phyloP scores from a whole-genome alignment of 2,113 vertebrate genomes.

The Dasypus novemcinctus region DNA sequence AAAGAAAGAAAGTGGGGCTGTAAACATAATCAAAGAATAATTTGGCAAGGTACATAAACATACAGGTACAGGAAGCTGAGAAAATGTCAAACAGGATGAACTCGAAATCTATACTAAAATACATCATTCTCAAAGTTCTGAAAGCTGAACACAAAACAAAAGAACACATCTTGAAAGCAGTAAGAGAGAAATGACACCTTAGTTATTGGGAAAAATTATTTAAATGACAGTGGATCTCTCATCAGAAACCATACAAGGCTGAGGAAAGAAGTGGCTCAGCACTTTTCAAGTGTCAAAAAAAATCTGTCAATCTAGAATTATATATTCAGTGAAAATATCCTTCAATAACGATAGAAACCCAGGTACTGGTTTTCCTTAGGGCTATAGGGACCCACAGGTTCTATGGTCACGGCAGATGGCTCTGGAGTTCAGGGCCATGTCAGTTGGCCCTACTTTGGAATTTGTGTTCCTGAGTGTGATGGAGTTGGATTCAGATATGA shows the following conservation, averaged over 20 bases:
- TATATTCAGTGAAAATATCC: not conserved
- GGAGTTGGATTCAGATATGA: too few relatives aligned
- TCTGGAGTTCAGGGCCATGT: too few relatives aligned
- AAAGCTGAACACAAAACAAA: not conserved
- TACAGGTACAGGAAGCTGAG: not conserved
- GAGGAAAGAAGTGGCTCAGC: not conserved
- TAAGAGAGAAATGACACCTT: not conserved
- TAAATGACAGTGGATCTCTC: not conserved
- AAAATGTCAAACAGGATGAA: not conserved
- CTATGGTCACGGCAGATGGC: too few relatives aligned
- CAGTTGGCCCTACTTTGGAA: too few relatives aligned
- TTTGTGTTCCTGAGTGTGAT: too few relatives aligned
- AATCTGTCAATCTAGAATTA: not conserved
- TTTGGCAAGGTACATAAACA: not conserved
- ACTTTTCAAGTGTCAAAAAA: constrained; percentile 2
- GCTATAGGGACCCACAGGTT: too few relatives aligned
- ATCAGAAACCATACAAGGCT: not conserved
- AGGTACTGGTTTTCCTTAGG: too few relatives aligned
- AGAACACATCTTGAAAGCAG: not conserved
- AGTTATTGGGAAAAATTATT: not conserved
- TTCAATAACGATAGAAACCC: too few relatives aligned
- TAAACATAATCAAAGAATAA: constrained; percentile 29
- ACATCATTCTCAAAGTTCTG: not conserved
- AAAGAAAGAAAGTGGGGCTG: not conserved
- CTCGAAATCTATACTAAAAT: not conserved